Percentiles rank a stretch among this genome's conserved stretches.
phyloP scores from a whole-genome alignment of 2,113 vertebrate species.

The Etia nguti region DNA sequence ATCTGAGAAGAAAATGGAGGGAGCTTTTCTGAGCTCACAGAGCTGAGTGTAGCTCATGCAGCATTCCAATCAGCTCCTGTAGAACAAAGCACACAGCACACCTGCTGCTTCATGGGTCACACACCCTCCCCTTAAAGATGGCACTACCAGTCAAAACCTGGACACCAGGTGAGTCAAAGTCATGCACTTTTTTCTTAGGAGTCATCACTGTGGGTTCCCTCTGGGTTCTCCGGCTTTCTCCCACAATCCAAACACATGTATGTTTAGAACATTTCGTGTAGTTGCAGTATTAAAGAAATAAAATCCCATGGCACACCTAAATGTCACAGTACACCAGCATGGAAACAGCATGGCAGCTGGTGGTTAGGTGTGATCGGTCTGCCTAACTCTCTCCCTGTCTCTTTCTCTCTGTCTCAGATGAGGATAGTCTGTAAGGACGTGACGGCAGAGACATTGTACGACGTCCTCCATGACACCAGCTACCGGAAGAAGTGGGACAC shows the following conservation, averaged over 20 bases:
- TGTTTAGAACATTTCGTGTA: not conserved
- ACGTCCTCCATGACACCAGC: constrained; percentile 84
- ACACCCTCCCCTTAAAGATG: not conserved
- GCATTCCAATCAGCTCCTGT: too few relatives aligned
- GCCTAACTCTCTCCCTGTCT: not conserved
- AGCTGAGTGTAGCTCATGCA: too few relatives aligned
- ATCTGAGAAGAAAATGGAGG: too few relatives aligned
- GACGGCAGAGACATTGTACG: constrained; percentile 79
- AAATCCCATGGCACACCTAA: not conserved
- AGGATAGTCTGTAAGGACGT: constrained; percentile 84
- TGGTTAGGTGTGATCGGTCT: not conserved
- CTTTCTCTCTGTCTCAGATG: constrained; percentile 69
- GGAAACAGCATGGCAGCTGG: not conserved
- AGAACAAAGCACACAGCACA: not conserved
- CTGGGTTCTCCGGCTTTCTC: not conserved
- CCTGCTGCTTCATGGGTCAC: not conserved
- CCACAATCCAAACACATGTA: not conserved
- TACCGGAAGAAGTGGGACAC: constrained; percentile 89
- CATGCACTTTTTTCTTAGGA: too few relatives aligned
- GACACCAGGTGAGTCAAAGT: not conserved
- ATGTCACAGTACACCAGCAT: not conserved
- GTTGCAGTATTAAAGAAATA: not conserved
- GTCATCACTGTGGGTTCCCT: not conserved
- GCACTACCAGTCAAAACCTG: too few relatives aligned
- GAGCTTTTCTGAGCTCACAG: too few relatives aligned